Evolutionary conservation across 2,113 vertebrate species (phyloP).

Genomic region (Arvicanthis niloticus): DNA sequence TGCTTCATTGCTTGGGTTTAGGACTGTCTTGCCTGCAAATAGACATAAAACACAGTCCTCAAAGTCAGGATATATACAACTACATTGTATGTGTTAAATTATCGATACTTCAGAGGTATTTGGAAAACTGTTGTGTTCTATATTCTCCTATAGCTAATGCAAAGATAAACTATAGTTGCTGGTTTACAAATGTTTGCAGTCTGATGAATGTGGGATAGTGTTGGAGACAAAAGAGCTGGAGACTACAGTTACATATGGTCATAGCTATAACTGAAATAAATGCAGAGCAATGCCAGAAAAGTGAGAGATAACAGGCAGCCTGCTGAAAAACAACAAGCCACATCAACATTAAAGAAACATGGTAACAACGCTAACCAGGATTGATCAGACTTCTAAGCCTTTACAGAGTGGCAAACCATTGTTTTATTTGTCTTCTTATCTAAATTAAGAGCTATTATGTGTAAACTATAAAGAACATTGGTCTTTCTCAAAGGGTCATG

Average conservation of each 20-base stretch:
- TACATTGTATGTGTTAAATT: background rate
- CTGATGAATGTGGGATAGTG: background rate
- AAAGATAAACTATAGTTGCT: background rate
- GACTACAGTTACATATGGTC: background rate
- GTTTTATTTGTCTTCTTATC: background rate
- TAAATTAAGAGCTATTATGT: background rate
- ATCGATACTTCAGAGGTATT: background rate
- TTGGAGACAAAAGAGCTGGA: background rate
- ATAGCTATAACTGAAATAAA: background rate
- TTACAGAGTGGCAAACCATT: background rate
- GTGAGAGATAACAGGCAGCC: background rate
- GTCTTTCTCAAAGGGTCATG: background rate
- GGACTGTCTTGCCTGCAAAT: background rate
- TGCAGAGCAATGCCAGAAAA: background rate
- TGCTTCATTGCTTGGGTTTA: background rate
- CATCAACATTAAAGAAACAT: background rate
- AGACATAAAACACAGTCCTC: background rate
- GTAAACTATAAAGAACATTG: background rate
- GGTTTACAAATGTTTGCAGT: background rate
- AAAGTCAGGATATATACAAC: background rate
- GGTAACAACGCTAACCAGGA: background rate
- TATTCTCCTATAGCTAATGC: background rate
- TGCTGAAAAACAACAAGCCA: fast-evolving
- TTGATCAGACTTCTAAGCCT: background rate
- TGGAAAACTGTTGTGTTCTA: background rate